Evolutionary conservation across 1,140 invertebrate genomes (phyloP).

Genomic region (Caerostris darwini): DNA sequence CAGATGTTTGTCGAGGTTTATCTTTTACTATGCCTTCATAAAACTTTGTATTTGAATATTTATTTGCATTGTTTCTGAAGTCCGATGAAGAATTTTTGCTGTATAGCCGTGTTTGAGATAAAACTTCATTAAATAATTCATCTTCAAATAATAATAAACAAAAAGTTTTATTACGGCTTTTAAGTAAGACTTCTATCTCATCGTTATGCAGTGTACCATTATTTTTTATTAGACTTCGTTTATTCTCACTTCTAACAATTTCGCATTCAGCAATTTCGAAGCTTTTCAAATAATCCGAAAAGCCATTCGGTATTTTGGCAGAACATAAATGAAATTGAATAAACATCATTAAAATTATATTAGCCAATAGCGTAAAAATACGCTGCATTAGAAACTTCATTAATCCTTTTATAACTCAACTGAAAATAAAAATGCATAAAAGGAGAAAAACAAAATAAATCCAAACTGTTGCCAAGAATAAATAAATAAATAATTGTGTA

Average conservation of each 20-base stretch:
- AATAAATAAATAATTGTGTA: neutral
- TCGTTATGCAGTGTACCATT: neutral
- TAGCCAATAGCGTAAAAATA: neutral
- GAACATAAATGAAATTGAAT: neutral
- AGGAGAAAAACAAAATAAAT: neutral
- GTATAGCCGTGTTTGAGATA: neutral
- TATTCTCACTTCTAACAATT: neutral
- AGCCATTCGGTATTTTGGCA: neutral
- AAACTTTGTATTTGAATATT: neutral
- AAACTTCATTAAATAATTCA: neutral
- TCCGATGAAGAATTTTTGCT: neutral
- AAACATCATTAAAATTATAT: neutral
- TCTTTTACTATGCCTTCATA: conserved; percentile 20
- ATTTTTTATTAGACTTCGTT: neutral
- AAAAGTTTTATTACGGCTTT: neutral
- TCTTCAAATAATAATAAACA: conserved; percentile 40
- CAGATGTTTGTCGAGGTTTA: neutral
- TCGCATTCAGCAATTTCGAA: conserved; percentile 20
- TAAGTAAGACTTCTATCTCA: conserved; percentile 6
- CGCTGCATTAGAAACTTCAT: neutral
- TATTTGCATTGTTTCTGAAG: neutral
- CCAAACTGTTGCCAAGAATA: neutral
- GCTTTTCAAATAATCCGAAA: neutral
- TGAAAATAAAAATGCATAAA: neutral
- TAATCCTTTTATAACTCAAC: neutral